phyloP scores from a whole-genome alignment of 2,888 invertebrate genomes.

The Rhaphigaster nebulosa region DNA sequence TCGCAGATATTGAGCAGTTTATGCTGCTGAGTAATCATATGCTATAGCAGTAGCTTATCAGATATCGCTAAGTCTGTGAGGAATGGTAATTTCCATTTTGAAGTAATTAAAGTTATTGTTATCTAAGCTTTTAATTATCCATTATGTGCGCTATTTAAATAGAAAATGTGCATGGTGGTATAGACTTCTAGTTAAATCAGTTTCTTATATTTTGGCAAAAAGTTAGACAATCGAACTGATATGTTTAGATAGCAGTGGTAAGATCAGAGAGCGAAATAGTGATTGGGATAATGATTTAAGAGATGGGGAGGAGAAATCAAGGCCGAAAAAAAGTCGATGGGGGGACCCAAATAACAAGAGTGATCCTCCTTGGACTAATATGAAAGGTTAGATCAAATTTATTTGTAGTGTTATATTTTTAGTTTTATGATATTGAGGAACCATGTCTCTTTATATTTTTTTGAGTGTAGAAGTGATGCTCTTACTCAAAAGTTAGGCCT shows the following conservation, averaged over 20 bases:
- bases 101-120: background rate
- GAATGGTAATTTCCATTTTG: background rate
- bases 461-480: background rate
- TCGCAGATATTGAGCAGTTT: background rate
- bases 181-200: constrained; percentile 37
- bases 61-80: background rate
- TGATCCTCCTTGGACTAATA: constrained; percentile 58
- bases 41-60: background rate
- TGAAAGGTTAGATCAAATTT: constrained; percentile 57
- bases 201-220: background rate
- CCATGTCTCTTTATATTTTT: constrained; percentile 55
- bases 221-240: constrained; percentile 10
- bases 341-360: constrained; percentile 59
- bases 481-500: background rate
- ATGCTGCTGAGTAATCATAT: background rate
- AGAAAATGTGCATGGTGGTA: constrained; percentile 46
- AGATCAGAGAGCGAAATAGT: constrained; percentile 59
- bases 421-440: constrained; percentile 44
- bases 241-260: constrained; percentile 61
- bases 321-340: constrained; percentile 61
- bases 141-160: constrained; percentile 37
- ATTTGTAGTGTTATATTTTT: constrained; percentile 47
- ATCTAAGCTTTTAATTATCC: constrained; percentile 6
- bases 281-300: constrained; percentile 62
- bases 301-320: constrained; percentile 59